Percentiles rank a stretch among this genome's conserved stretches.
Evolutionary conservation across 35 echinoderm and acorn worm species (phyloP).

Genomic region (Anneissia japonica): DNA sequence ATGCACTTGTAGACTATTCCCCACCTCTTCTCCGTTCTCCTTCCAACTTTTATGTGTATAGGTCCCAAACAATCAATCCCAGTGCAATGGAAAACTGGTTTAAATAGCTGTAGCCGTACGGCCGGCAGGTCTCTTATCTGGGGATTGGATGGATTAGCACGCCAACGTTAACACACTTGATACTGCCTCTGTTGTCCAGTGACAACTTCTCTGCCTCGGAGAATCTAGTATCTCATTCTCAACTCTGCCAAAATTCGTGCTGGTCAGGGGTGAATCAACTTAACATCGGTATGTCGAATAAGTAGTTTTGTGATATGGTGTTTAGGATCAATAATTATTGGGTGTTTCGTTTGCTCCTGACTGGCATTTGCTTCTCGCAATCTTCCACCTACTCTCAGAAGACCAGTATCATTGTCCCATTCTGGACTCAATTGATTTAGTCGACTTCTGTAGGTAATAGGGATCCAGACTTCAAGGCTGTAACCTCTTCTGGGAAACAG

Average conservation of each 20-base stretch:
- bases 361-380: constrained; percentile 7
- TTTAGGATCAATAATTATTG: constrained; percentile 7
- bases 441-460: neutral
- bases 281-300: constrained; percentile 2
- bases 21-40: constrained; percentile 10
- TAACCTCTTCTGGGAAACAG: too few species aligned
- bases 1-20: constrained; percentile 6
- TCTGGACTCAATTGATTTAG: neutral
- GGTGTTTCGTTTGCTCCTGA: neutral
- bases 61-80: constrained; percentile 1
- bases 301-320: constrained; percentile 28
- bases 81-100: constrained; percentile 29
- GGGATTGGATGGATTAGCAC: constrained; percentile 12
- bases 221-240: constrained; percentile 12
- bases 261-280: constrained; percentile 6
- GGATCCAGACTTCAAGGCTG: constrained; percentile 5
- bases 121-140: constrained; percentile 42
- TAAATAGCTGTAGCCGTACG: constrained; percentile 9
- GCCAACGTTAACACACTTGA: constrained; percentile 9
- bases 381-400: constrained; percentile 36
- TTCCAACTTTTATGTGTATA: neutral
- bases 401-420: constrained; percentile 1
- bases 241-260: too few species aligned
- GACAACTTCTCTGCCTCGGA: constrained; percentile 4
- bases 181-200: neutral